Percentiles rank a stretch among this genome's conserved stretches.
phyloP scores from a whole-genome alignment of 2,888 invertebrate genomes.

The Cartodere bifasciata region DNA sequence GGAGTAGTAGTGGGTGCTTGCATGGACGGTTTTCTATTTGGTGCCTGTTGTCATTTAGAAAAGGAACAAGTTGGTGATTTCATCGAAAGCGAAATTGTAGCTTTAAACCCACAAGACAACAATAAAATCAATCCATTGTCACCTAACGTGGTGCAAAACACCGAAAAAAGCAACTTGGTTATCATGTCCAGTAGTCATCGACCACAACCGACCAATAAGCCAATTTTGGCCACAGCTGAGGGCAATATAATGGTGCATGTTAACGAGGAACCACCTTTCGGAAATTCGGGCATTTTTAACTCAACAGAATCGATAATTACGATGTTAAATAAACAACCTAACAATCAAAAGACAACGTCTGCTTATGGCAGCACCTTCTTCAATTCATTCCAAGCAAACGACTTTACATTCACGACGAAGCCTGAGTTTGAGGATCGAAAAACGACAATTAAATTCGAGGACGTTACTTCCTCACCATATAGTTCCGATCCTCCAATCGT shows the following conservation, averaged over 20 bases:
- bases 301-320: no score
- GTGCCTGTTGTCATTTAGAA: slow-evolving; percentile 75
- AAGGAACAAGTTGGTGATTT: slow-evolving; percentile 34
- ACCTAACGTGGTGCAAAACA: slow-evolving; percentile 6
- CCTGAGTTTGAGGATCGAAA: slow-evolving; percentile 22
- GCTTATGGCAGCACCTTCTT: no score
- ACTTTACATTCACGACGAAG: slow-evolving; percentile 15
- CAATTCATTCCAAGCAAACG: no score
- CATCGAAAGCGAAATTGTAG: slow-evolving; percentile 18
- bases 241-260: slow-evolving; percentile 30
- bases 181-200: slow-evolving; percentile 3
- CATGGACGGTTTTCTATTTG: slow-evolving; percentile 86
- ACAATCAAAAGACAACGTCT: no score
- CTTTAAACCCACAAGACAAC: slow-evolving; percentile 19
- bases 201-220: slow-evolving; percentile 18
- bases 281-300: no score
- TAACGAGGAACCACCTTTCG: slow-evolving; percentile 14
- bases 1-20: slow-evolving; percentile 82
- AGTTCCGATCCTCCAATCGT: slow-evolving; percentile 23
- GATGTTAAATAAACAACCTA: no score
- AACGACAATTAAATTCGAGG: slow-evolving; percentile 22
- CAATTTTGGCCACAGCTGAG: slow-evolving; percentile 30
- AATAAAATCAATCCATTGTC: slow-evolving; percentile 12
- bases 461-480: slow-evolving; percentile 21
- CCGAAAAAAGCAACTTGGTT: slow-evolving; percentile 13